phyloP scores from a whole-genome alignment of 2,888 invertebrate genomes.

The Elmis aenea region DNA sequence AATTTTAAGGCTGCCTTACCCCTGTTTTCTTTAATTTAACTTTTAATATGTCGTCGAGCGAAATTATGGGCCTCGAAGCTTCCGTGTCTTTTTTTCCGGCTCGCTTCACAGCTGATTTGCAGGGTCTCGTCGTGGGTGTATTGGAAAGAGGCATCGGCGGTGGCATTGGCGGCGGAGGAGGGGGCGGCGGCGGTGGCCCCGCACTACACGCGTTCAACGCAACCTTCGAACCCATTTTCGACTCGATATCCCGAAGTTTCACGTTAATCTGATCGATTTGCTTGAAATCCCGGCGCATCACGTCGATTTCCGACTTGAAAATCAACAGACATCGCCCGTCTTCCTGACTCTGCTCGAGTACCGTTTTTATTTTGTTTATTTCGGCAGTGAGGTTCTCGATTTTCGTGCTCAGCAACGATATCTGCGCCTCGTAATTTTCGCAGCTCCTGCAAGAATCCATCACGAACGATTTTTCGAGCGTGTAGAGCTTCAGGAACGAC shows the following conservation, averaged over 20 bases:
- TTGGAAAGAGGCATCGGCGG: conserved; percentile 10
- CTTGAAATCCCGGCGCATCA: background rate
- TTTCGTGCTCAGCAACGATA: conserved; percentile 22
- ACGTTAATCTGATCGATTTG: conserved; percentile 25
- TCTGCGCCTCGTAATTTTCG: conserved; percentile 23
- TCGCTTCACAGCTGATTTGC: conserved; percentile 6
- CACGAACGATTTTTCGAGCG: conserved; percentile 1
- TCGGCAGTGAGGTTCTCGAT: conserved; percentile 20
- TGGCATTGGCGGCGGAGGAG: conserved; percentile 31
- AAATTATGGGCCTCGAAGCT: conserved; percentile 36
- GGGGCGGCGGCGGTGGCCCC: conserved; percentile 30
- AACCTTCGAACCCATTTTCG: conserved; percentile 6
- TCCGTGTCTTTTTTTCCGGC: conserved; percentile 22
- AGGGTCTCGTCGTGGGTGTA: conserved; percentile 6
- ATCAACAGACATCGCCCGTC: background rate
- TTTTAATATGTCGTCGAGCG: conserved; percentile 42
- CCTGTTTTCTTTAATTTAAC: conserved; percentile 41
- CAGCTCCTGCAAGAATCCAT: conserved; percentile 13
- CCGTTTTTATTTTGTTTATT: conserved; percentile 10
- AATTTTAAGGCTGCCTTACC: no score
- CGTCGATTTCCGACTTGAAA: background rate
- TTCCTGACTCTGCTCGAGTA: conserved; percentile 3
- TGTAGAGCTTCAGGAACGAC: conserved; percentile 8
- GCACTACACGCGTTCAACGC: conserved; percentile 14
- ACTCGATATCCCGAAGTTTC: conserved; percentile 24